Evolutionary conservation across 2,113 vertebrate species (phyloP).

Genomic region (Onychorhynchus coronatus): DNA sequence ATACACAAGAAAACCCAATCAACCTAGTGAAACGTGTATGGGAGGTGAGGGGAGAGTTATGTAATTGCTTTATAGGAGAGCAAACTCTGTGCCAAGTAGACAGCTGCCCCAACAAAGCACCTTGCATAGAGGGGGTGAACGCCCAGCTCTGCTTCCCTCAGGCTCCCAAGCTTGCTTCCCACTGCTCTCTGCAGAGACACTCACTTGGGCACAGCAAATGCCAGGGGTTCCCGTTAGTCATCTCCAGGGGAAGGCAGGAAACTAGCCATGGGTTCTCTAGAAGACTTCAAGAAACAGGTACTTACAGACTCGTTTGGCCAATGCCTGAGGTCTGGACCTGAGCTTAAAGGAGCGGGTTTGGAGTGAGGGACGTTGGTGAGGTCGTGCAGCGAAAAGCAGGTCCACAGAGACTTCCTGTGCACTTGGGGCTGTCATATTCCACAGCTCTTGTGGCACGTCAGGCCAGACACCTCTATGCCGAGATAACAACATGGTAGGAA

Average conservation of each 20-base stretch:
- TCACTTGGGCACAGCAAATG: rapidly evolving
- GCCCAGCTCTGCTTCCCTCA: not conserved
- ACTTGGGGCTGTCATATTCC: not conserved
- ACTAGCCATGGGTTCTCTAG: rapidly evolving
- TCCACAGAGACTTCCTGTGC: not conserved
- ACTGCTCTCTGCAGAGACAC: rapidly evolving
- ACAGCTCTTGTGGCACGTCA: not conserved
- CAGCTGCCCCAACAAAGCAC: not conserved
- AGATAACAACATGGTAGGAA: rapidly evolving
- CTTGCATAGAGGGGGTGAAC: rapidly evolving
- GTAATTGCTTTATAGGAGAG: rapidly evolving
- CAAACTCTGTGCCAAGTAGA: not conserved
- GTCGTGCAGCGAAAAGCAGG: too few relatives aligned
- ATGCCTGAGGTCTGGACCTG: rapidly evolving
- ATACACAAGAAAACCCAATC: not conserved
- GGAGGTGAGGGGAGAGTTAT: not conserved
- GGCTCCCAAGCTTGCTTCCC: too few relatives aligned
- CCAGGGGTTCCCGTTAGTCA: not conserved
- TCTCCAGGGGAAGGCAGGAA: too few relatives aligned
- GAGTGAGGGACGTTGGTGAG: rapidly evolving
- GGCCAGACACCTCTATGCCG: not conserved
- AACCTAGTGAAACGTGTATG: rapidly evolving
- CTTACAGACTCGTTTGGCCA: too few relatives aligned
- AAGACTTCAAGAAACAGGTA: not conserved
- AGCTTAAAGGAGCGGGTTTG: rapidly evolving